These are phyloP conservation scores for Mus minutoides DNA, from an alignment of 2,797 vertebrate genomes.

Conservation along the genomic window DNA sequence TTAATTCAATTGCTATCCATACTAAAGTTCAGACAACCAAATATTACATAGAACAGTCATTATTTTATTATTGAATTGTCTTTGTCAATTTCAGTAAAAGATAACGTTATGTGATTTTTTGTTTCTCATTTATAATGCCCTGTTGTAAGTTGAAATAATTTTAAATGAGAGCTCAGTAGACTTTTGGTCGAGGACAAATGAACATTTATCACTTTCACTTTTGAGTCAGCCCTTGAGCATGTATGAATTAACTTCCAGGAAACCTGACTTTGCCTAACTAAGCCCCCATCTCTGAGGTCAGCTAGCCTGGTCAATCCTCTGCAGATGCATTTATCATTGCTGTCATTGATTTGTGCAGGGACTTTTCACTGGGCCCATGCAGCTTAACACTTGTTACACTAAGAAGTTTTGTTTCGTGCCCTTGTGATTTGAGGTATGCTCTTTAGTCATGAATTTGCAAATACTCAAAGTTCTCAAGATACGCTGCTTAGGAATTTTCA, in stretches of 20 bases:
- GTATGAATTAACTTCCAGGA: not conserved
- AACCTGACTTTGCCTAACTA: not conserved
- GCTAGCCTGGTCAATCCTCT: not conserved
- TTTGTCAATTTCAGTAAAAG: not conserved
- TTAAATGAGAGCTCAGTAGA: not conserved
- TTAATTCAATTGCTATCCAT: not conserved
- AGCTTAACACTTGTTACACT: not conserved
- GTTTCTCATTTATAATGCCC: not conserved
- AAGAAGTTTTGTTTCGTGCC: not conserved
- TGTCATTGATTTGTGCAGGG: not conserved
- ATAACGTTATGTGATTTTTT: not conserved
- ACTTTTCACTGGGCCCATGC: not conserved
- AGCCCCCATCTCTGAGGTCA: not conserved
- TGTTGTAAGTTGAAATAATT: slow-evolving; percentile 36
- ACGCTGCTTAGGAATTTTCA: not conserved
- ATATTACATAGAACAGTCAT: not conserved
- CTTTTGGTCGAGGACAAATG: not conserved
- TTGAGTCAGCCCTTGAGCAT: not conserved
- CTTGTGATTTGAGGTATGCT: not conserved
- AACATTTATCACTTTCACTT: not conserved
- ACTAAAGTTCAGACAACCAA: not conserved
- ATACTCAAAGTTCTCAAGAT: not conserved
- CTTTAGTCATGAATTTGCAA: not conserved
- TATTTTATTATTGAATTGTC: not conserved
- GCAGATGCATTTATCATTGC: not conserved